Base-by-base conservation (phyloP, 2,113 vertebrate genomes). In the Eretmochelys imbricata region DNA sequence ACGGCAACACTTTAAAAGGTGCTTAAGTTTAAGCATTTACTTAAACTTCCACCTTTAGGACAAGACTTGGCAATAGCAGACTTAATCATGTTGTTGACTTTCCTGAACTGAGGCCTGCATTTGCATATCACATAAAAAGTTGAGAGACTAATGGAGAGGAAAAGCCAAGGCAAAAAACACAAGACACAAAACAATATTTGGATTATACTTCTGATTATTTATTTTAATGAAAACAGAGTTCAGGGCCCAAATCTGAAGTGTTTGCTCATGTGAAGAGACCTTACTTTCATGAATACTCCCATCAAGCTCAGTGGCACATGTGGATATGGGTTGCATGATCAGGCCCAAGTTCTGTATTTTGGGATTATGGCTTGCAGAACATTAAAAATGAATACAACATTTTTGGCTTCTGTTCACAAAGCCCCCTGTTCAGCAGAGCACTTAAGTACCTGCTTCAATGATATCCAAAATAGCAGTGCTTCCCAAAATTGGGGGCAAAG, bases 1-100 rank as follows among this genome's bases (percentile, higher is more conserved):
- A 38, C 5, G 19, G 38, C n/a, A 38, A 46, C 22, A 3, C 31
- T n/a, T 86, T 84, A 12, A 69, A 50, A 84, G 35, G 0, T 76
- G 72, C 72, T 46, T 25, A 76, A 12, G 2, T 25, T 25, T 46
- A 76, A 76, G 38, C 20, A 76, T 46, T 12, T 76, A 42, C 69
- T 46, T 76, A 42, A 76, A 11, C 29, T 57, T 84, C 55, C 83
- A 85, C 10, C 19, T 75, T 84, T 62, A 89, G 38, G 85, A 90
- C 59, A 35, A 35, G 42, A 0, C 0, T 42, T n/a, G 29, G 11
- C 87, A 55, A 79, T 80, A 79, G 3, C 0, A 1, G 49, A 16
- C n/a, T 85, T 84, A 78, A 86, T 31, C 22, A 31, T 1, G 1
- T 49, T n/a, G 20, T 46, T 59, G 17, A 54, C 6, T 53, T 87